Evolutionary conservation across 2,797 vertebrate species (phyloP), one percentile per base, ranked within the genome.

Genomic region (Heliangelus exortis): DNA sequence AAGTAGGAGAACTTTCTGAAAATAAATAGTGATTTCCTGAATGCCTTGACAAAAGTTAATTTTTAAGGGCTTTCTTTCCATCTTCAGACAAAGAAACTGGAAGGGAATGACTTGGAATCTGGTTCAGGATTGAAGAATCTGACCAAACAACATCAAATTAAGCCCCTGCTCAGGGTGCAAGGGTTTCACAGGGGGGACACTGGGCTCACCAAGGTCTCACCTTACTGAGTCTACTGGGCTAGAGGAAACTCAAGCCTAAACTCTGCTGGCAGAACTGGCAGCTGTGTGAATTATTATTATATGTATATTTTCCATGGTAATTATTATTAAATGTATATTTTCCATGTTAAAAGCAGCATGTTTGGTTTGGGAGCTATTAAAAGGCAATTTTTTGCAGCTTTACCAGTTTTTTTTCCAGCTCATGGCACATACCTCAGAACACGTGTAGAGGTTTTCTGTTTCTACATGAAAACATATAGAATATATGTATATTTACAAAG

Each of bases 261-360:
- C 16, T 47, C 2, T 0, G 1, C 0, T 43, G 69, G 67, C n/a
- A 51, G 39, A 43, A 9, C 19, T 59, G 73, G 13, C 2, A 26
- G n/a, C 76, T 59, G 34, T 16, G 31, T 66, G 39, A 72, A 55
- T 87, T 84, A 1, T 36, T 36, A 36, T 36, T 36, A 36, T 36
- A 36, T 36, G 36, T 36, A 36, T n/a, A n/a, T n/a, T n/a, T n/a
- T n/a, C n/a, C n/a, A n/a, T n/a, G n/a, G n/a, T n/a, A n/a, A n/a
- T n/a, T n/a, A n/a, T n/a, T 39, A 39, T 39, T 39, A 39, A 39
- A 39, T 39, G 10, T 39, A 0, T 39, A 1, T 78, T 93, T 90
- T 20, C 4, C 0, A 0, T 15, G 25, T 13, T 15, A 15, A 62
- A 57, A 67, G 57, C 7, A 33, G 10, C 19, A 1, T 3, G 7